Evolutionary conservation across 2,113 vertebrate species (phyloP).

Genomic region (Phodopus roborovskii): DNA sequence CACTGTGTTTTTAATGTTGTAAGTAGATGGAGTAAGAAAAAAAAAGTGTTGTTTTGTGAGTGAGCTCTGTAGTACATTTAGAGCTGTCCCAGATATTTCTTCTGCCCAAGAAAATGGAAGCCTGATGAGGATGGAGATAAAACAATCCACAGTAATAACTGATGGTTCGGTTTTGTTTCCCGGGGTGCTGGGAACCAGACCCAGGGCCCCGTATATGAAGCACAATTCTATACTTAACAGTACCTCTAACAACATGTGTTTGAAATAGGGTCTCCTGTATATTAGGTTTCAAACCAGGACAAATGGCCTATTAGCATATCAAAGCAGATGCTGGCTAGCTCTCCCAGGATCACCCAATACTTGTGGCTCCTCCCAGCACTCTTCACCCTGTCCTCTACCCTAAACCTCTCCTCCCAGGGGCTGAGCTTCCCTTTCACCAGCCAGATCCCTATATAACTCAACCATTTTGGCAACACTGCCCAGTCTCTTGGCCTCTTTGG

Average conservation of each 20-base stretch:
- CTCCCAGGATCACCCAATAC: too few relatives aligned
- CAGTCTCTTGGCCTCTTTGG: too few relatives aligned
- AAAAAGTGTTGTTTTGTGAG: background rate
- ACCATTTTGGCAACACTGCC: too few relatives aligned
- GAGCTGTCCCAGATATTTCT: background rate
- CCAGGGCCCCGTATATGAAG: too few relatives aligned
- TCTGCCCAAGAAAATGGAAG: background rate
- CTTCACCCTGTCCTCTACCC: too few relatives aligned
- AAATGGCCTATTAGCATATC: too few relatives aligned
- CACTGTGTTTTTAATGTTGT: background rate
- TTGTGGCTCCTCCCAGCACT: too few relatives aligned
- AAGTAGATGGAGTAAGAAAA: background rate
- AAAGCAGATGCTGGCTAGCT: too few relatives aligned
- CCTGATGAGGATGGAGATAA: background rate
- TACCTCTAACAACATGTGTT: background rate
- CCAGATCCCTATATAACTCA: too few relatives aligned
- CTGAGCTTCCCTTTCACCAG: too few relatives aligned
- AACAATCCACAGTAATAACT: background rate
- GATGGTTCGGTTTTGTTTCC: background rate
- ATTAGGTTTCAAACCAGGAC: too few relatives aligned
- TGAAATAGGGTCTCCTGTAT: background rate
- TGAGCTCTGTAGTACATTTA: background rate
- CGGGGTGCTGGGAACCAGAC: background rate
- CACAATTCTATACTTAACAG: background rate
- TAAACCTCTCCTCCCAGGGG: too few relatives aligned